Base-by-base conservation (phyloP, 2,797 vertebrate genomes). In the Babyrousa celebensis region DNA sequence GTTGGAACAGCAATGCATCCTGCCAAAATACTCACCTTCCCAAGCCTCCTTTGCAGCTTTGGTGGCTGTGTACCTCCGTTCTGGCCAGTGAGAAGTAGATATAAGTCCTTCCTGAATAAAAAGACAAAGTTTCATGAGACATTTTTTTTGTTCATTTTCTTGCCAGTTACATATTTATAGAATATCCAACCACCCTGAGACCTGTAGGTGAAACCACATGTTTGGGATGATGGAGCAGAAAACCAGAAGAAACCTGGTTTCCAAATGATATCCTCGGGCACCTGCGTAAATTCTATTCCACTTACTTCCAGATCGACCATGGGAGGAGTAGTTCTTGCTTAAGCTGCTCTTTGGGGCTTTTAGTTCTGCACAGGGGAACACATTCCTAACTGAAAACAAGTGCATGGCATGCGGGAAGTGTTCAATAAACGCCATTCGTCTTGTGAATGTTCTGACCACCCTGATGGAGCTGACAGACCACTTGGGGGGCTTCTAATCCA, bases 221-320 rank as follows among this genome's bases (percentile, higher is more conserved):
- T 63, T 95, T 71, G 16, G 40, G 27, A 21, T 56, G 15, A 54
- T 54, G 8, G 11, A 85, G 11, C 27, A 87, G 29, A 52, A 85
- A 77, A 12, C 10, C 56, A 52, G 62, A 92, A 84, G 17, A 27
- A 93, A 48, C 63, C 58, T 75, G 67, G 40, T 77, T 88, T 92
- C 40, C 52, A 79, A 82, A 80, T 36, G 43, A 36, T 62, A 32
- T 74, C 52, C 40, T 40, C 70, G 85, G 36, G 11, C 29, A 88
- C 23, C 48, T 17, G 9, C 12, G 36, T 56, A n/a, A 83, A 15
- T 21, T 18, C n/a, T n/a, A 21, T 56, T 54, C 23, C 18, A 68
- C 21, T 60, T 25, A 12, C 9, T 65, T 87, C 62, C 27, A 77
- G n/a, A 36, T 1, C 48, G 36, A 5, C 32, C 11, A 27, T 36